Conservation (phyloP, 2,888 invertebrate species). For the Slavum lentiscoides region DNA sequence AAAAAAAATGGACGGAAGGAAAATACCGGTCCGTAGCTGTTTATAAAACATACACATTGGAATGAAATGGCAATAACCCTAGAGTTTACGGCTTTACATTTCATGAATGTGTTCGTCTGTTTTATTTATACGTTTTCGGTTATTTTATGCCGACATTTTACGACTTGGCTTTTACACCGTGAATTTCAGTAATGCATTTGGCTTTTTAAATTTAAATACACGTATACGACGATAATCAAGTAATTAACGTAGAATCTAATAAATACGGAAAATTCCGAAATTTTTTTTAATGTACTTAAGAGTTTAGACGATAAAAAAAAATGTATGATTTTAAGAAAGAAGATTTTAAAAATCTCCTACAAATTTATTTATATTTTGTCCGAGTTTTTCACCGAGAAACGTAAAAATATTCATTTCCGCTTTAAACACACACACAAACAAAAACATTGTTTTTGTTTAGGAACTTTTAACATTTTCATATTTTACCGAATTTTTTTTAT, state of each 20-base stretch:
- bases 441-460: too few relatives aligned
- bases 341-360: too few relatives aligned
- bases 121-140: constrained; percentile 43
- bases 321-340: too few relatives aligned
- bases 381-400: too few relatives aligned
- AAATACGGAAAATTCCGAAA: not conserved
- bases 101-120: constrained; percentile 39
- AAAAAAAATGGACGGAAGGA: constrained; percentile 2
- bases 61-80: constrained; percentile 51
- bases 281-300: too few relatives aligned
- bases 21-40: constrained; percentile 44
- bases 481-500: too few relatives aligned
- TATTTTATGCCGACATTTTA: constrained; percentile 42
- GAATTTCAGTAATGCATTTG: not conserved
- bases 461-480: too few relatives aligned
- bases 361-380: too few relatives aligned
- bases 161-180: not conserved
- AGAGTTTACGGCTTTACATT: constrained; percentile 51
- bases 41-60: constrained; percentile 48
- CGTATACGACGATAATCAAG: not conserved
- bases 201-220: constrained; percentile 14
- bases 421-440: too few relatives aligned
- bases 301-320: too few relatives aligned
- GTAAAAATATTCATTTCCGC: too few relatives aligned
- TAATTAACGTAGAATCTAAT: not conserved